Conservation (phyloP, 2,888 invertebrate genomes). For the Drosophila quinaria region DNA sequence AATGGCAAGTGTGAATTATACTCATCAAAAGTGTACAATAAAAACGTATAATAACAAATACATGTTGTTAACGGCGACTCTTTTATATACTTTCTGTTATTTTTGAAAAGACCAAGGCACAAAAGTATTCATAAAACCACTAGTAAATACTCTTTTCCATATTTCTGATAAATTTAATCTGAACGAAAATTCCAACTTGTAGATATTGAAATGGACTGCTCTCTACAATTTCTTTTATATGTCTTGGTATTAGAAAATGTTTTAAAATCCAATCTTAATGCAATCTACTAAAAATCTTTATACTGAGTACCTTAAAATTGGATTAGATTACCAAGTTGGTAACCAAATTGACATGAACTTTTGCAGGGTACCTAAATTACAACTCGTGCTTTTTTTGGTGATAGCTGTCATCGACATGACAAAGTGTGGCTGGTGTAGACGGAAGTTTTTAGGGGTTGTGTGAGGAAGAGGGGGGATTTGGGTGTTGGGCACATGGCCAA, state of each 20-base stretch:
- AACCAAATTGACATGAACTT: not conserved
- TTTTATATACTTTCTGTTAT: conserved; percentile 3
- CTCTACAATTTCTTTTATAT: too few relatives aligned
- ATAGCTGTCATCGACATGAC: conserved; percentile 43
- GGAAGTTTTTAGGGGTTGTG: conserved; percentile 18
- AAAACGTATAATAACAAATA: not conserved
- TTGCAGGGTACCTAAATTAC: conserved; percentile 8
- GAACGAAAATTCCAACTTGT: too few relatives aligned
- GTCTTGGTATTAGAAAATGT: too few relatives aligned
- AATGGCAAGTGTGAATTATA: conserved; percentile 23
- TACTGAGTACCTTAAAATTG: not conserved
- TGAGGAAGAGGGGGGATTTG: not conserved
- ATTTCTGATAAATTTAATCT: too few relatives aligned
- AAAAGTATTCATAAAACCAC: not conserved
- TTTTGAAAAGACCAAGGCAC: not conserved
- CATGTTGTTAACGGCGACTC: not conserved
- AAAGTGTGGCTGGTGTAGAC: conserved; percentile 36
- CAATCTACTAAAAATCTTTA: too few relatives aligned
- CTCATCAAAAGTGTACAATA: conserved; percentile 15
- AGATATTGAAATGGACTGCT: too few relatives aligned
- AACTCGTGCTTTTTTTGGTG: conserved; percentile 22
- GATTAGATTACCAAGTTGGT: not conserved
- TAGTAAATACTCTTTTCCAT: not conserved
- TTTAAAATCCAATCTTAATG: too few relatives aligned
- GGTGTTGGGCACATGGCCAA: conserved; percentile 35